Evolutionary conservation across 2,888 invertebrate genomes (phyloP), one percentile per base, ranked within the genome.

Genomic region (Lithophane semibrunnea): DNA sequence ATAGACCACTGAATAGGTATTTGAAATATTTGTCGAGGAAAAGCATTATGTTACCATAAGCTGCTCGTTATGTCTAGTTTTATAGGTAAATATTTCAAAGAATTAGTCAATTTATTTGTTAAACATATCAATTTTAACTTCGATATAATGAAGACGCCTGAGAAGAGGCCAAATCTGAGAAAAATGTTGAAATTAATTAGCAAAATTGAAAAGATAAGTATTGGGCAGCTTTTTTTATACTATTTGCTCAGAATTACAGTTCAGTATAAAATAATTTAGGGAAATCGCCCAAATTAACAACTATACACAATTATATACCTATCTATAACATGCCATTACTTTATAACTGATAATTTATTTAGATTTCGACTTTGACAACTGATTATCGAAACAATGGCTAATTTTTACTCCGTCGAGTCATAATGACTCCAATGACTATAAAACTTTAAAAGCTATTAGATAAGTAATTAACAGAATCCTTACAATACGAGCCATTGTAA

Each of bases 81-180:
- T 52, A 56, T 52, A 44, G 54, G 16, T 61, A 47, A 83, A 83
- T 83, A 58, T 60, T 63, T 71, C 42, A 61, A 68, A 64, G 18
- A 66, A 65, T 79, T 75, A 56, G 82, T 85, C 88, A 88, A 88
- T 87, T 88, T 82, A 80, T 87, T 88, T 89, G 49, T 79, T 73
- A 65, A 75, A 84, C 88, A 88, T 88, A 88, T 88, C 88, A 89
- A 82, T 69, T 86, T 54, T 76, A 67, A 63, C 63, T 60, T 80
- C 44, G 37, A 63, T 70, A 13, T 65, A 24, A 52, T 52, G 29
- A 60, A 65, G 52, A 24, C 58, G 21, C 56, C 29, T 42, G 13
- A 54, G 13, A 54, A 47, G 2, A 63, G 54, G 37, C 37, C 21
- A 49, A 52, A 37, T 3, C 9, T 24, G 52, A 37, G 10, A 21